Conservation (phyloP, 2,888 invertebrate species). For the Sinopyrophorus schimmeli region DNA sequence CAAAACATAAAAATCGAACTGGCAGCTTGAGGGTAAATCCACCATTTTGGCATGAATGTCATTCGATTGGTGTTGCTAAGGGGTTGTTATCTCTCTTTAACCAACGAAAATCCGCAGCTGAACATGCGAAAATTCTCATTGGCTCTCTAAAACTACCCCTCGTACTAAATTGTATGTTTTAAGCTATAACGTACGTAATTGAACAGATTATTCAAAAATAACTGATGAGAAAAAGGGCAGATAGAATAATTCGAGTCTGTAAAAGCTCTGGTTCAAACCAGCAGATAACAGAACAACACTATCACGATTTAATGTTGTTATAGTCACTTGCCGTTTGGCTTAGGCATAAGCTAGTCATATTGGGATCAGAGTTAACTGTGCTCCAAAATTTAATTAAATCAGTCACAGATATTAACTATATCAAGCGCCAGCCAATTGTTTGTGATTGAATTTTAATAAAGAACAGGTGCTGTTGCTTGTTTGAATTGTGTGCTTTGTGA, state of each 20-base stretch:
- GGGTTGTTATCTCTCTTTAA: constrained; percentile 48
- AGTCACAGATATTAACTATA: constrained; percentile 58
- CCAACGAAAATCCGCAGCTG: constrained; percentile 49
- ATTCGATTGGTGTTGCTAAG: constrained; percentile 56
- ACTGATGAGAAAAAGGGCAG: constrained; percentile 29
- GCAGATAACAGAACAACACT: constrained; percentile 57
- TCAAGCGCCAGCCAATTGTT: constrained; percentile 54
- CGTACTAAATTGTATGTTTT: constrained; percentile 42
- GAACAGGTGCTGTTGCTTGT: constrained; percentile 32
- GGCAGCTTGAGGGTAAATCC: constrained; percentile 49
- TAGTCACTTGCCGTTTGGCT: constrained; percentile 58
- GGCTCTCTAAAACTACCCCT: constrained; percentile 42
- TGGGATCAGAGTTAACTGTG: constrained; percentile 54
- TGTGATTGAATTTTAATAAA: constrained; percentile 46
- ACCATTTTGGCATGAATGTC: constrained; percentile 51
- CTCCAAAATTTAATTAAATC: constrained; percentile 57
- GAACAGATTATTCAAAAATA: constrained; percentile 37
- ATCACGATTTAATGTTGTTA: constrained; percentile 59
- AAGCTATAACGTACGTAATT: constrained; percentile 49
- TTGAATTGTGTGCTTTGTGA: constrained; percentile 21
- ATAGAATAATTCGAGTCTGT: constrained; percentile 24
- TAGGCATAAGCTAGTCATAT: constrained; percentile 58
- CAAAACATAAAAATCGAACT: constrained; percentile 57
- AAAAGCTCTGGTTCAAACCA: constrained; percentile 42
- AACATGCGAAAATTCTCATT: constrained; percentile 48